Base-by-base conservation (phyloP, 2,888 invertebrate genomes). In the Anodontia alba region DNA sequence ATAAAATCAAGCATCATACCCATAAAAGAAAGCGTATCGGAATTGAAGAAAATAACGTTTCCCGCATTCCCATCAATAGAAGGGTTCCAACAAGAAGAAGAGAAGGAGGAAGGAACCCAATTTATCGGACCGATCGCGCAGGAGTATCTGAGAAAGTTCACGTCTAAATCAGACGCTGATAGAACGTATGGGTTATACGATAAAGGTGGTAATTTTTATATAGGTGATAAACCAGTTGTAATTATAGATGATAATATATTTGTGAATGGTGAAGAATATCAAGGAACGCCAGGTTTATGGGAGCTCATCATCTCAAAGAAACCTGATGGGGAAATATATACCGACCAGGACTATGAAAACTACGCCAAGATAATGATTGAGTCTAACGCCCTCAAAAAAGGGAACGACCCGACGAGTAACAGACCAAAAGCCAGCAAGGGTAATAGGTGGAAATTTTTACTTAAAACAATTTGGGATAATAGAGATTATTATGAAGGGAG, bases 281-380 rank as follows among this genome's bases (percentile, higher is more conserved):
- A 78, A 66, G 78, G 78, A 23, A 78, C 72, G 0, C 73, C 57
- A n/a, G 78, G 78, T 0, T 33, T 78, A 15, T 78, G 78, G 78
- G 72, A 78, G 33, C 73, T 78, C 15, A 36, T 78, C 36, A 36
- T 73, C 26, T 15, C 57, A 23, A 78, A 66, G 29, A 23, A 66
- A n/a, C 78, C 78, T 3, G 72, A 78, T 31, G 33, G 2, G 20
- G 17, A 78, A 20, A 73, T 73, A 26, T 78, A 78, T 62, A 78
- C 78, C 3, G 38, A 38, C 20, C 54, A 73, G 33, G 78, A 78
- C 43, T 73, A 73, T 73, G 78, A 78, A n/a, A 73, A 33, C 20
- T 78, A 66, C 31, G 73, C 57, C 36, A 73, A 62, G 46, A 57
- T 62, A 36, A 62, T 73, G 62, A 73, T 73, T 23, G 23, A 36